Base-by-base conservation (phyloP, 2,113 vertebrate species). In the Donacobius atricapilla region DNA sequence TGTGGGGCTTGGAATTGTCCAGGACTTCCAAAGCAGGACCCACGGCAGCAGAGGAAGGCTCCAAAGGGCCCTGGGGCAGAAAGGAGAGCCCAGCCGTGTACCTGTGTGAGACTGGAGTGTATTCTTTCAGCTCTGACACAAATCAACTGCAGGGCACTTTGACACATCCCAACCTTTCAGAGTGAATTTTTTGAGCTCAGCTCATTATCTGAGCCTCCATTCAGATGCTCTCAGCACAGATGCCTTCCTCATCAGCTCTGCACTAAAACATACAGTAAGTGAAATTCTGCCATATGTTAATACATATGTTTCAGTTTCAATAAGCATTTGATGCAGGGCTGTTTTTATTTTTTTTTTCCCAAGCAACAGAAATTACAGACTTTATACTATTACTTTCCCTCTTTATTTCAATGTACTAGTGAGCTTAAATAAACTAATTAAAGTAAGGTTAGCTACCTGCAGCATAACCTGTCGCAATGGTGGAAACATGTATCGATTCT, bases 281-380 rank as follows among this genome's bases (percentile, higher is more conserved):
- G 97, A 97, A 97, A 96, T 96, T 96, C 70, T 97, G 97, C 97
- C 97, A 98, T 98, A 98, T 98, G 98, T 98, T 97, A 97, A 97
- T 97, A 97, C 96, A 98, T 98, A 97, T 97, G 98, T 98, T 98
- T 97, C 95, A 91, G 95, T 97, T 98, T 98, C 97, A 97, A 98
- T 98, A 98, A 98, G 98, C 95, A 96, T 97, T 98, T 96, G 94
- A 93, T 93, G 96, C 92, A 96, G 47, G 54, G 80, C 96, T 96
- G 71, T 4, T 90, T 94, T 80, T 86, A 35, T 93, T 95, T 97
- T 94, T 90, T 90, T 95, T 87, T 87, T 25, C 37, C 83, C 60
- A 66, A 68, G 93, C 92, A 85, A 93, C 57, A 64, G 33, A 91
- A 94, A 95, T 77, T 72, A 91, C 48, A 91, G 91, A 93, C 89